A percentile compares a stretch with the other conserved stretches of the same genome.
Conservation (phyloP, 2,113 vertebrate genomes). For the Epinephelus fuscoguttatus region DNA sequence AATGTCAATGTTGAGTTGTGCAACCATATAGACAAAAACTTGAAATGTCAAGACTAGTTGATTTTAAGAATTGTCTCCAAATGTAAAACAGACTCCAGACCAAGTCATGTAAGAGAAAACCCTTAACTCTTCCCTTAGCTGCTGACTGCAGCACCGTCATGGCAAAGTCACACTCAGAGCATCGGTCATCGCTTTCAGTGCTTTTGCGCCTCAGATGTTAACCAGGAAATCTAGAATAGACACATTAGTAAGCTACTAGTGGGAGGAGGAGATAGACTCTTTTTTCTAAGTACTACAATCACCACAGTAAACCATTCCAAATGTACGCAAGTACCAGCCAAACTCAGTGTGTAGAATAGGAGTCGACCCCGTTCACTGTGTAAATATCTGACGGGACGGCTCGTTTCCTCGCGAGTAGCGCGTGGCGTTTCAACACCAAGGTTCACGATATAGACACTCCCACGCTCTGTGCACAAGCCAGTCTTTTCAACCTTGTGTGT, state of each 20-base stretch:
- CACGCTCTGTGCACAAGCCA: slow-evolving; percentile 57
- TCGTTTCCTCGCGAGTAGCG: slow-evolving; percentile 16
- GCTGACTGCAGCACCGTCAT: neutral
- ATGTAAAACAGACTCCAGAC: neutral
- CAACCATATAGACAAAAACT: neutral
- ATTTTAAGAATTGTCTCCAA: neutral
- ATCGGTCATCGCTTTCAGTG: slow-evolving; percentile 58
- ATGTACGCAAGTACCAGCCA: slow-evolving; percentile 69
- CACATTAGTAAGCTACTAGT: slow-evolving; percentile 43
- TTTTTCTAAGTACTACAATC: slow-evolving; percentile 65
- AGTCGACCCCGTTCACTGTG: slow-evolving; percentile 64
- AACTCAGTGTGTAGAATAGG: slow-evolving; percentile 74
- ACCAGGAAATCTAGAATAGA: slow-evolving; percentile 60
- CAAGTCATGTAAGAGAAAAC: neutral
- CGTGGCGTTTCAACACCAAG: slow-evolving; percentile 23
- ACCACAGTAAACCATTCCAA: slow-evolving; percentile 66
- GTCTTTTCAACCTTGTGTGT: slow-evolving; percentile 58
- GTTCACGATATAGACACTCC: slow-evolving; percentile 42
- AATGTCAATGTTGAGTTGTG: neutral
- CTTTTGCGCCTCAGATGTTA: slow-evolving; percentile 64
- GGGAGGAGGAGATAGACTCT: slow-evolving; percentile 46
- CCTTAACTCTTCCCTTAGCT: neutral
- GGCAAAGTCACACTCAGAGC: neutral
- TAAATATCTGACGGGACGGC: slow-evolving; percentile 63
- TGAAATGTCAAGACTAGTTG: neutral